Percentiles rank a stretch among this genome's conserved stretches.
Evolutionary conservation across 2,888 invertebrate species (phyloP).

Genomic region (Nasonovia ribisnigri): DNA sequence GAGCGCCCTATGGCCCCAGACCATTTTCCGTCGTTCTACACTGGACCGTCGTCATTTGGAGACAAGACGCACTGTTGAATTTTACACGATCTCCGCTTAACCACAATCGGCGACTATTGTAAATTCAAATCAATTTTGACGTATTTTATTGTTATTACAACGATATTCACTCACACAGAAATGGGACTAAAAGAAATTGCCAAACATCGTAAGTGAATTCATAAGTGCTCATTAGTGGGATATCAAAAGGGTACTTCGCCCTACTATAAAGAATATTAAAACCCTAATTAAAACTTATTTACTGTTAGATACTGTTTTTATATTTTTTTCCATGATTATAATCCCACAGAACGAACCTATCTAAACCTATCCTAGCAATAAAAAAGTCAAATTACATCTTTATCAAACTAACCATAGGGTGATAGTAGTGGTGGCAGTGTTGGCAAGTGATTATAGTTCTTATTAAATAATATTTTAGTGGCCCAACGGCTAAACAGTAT

Average conservation of each 20-base stretch:
- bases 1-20: neutral
- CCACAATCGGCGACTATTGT: neutral
- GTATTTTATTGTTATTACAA: neutral
- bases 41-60: neutral
- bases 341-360: no score
- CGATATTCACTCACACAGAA: neutral
- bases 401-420: no score
- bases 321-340: neutral
- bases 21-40: no score
- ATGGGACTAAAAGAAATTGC: neutral
- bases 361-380: no score
- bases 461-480: no score
- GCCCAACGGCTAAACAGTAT: no score
- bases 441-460: no score
- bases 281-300: neutral
- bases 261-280: neutral
- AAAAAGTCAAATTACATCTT: no score
- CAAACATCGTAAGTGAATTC: neutral
- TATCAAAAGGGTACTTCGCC: neutral
- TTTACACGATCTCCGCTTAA: neutral
- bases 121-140: neutral
- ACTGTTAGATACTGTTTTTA: neutral
- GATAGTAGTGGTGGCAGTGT: no score
- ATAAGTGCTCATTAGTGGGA: neutral
- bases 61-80: neutral